phyloP scores from a whole-genome alignment of 1,140 invertebrate species.

The Globodera rostochiensis region DNA sequence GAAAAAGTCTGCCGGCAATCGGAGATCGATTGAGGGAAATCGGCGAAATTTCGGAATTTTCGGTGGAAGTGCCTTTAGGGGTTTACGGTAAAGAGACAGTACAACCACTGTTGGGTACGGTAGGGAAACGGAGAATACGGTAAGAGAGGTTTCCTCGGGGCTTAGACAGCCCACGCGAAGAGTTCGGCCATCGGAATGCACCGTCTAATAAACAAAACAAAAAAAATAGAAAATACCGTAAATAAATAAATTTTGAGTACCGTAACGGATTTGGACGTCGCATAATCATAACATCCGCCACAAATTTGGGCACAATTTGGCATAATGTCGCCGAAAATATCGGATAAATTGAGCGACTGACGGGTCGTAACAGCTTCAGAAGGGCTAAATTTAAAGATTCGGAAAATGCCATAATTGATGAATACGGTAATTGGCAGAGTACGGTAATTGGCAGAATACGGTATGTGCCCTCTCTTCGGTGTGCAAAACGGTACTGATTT shows the following conservation, averaged over 20 bases:
- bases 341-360: background rate
- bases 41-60: constrained; percentile 14
- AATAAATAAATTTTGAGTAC: background rate
- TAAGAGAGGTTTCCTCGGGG: background rate
- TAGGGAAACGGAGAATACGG: background rate
- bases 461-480: background rate
- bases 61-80: background rate
- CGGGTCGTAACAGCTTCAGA: background rate
- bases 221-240: background rate
- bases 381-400: background rate
- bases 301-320: background rate
- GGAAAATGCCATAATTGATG: background rate
- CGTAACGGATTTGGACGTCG: background rate
- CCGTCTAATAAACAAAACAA: background rate
- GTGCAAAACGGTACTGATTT: background rate
- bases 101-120: background rate
- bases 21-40: constrained; percentile 27
- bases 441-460: background rate
- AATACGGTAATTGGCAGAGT: background rate
- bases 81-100: background rate
- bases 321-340: background rate
- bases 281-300: background rate
- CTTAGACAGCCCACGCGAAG: constrained; percentile 16
- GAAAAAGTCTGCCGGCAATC: constrained; percentile 38
- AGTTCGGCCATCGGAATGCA: background rate